Conservation (phyloP, 2,888 invertebrate genomes). For the Oscheius sp. region DNA sequence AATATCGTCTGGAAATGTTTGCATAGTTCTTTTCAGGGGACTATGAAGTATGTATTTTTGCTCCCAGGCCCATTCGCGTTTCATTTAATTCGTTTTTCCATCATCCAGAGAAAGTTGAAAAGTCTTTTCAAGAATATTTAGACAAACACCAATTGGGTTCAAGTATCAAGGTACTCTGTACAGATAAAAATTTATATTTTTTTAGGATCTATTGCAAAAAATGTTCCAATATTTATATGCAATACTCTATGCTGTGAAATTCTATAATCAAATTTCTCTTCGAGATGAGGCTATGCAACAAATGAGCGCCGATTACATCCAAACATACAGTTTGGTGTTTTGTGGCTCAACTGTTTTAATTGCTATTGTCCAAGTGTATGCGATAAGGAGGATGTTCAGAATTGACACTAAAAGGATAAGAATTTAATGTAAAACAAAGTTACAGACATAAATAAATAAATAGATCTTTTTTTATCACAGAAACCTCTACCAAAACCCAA, state of each 20-base stretch:
- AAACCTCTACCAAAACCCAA: slow-evolving; percentile 12
- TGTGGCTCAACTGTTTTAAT: slow-evolving; percentile 41
- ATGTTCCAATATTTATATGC: slow-evolving; percentile 52
- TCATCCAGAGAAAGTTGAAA: slow-evolving; percentile 48
- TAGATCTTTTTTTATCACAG: slow-evolving; percentile 18
- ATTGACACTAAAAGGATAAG: slow-evolving; percentile 48
- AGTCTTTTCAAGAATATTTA: slow-evolving; percentile 34
- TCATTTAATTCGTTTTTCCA: slow-evolving; percentile 49
- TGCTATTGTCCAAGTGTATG: slow-evolving; percentile 43
- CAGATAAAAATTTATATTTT: neutral
- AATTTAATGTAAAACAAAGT: slow-evolving; percentile 34
- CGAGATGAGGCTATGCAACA: slow-evolving; percentile 49
- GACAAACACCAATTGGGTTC: slow-evolving; percentile 25
- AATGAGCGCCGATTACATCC: slow-evolving; percentile 47
- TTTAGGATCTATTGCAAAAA: slow-evolving; percentile 38
- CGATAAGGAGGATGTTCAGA: slow-evolving; percentile 30
- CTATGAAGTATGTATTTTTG: slow-evolving; percentile 57
- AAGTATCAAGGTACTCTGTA: slow-evolving; percentile 21
- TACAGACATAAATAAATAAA: neutral
- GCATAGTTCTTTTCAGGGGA: slow-evolving; percentile 36
- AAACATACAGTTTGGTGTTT: slow-evolving; percentile 46
- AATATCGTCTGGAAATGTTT: no score
- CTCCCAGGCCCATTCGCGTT: slow-evolving; percentile 48
- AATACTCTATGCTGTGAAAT: slow-evolving; percentile 55
- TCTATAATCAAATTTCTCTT: slow-evolving; percentile 50